Conservation (phyloP, 2,113 vertebrate species). For the Calyptomena viridis region DNA sequence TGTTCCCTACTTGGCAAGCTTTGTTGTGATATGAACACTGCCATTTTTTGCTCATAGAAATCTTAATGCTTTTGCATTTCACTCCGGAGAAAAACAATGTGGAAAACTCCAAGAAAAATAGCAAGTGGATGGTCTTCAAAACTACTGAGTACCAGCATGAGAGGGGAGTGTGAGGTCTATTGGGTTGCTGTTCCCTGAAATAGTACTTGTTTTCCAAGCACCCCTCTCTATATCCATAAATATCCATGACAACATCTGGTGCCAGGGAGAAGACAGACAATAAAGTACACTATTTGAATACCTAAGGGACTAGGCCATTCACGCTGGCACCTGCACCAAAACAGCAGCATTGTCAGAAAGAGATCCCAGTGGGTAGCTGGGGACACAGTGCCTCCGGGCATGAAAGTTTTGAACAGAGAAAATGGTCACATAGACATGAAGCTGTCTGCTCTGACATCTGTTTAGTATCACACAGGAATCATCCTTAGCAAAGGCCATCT, state of each 20-base stretch:
- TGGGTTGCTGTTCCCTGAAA: neutral
- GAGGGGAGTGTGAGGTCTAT: neutral
- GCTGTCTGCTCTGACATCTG: neutral
- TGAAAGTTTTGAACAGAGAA: neutral
- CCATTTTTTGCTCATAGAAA: neutral
- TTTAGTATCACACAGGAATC: neutral
- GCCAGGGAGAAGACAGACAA: neutral
- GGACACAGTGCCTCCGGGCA: neutral
- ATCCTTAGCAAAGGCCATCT: neutral
- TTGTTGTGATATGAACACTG: neutral
- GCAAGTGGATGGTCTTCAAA: neutral
- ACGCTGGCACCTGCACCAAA: neutral
- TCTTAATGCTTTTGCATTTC: neutral
- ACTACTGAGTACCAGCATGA: neutral
- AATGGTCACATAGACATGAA: neutral
- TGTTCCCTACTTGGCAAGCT: neutral
- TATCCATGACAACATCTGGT: slow-evolving; percentile 16
- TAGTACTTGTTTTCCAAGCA: neutral
- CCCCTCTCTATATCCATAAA: neutral
- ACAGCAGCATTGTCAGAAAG: neutral
- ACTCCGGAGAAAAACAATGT: neutral
- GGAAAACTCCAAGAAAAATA: neutral
- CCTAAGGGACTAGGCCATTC: neutral
- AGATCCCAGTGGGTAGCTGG: neutral
- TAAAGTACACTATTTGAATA: neutral